phyloP scores from a whole-genome alignment of 2,797 vertebrate species.

The Pangasius djambal region DNA sequence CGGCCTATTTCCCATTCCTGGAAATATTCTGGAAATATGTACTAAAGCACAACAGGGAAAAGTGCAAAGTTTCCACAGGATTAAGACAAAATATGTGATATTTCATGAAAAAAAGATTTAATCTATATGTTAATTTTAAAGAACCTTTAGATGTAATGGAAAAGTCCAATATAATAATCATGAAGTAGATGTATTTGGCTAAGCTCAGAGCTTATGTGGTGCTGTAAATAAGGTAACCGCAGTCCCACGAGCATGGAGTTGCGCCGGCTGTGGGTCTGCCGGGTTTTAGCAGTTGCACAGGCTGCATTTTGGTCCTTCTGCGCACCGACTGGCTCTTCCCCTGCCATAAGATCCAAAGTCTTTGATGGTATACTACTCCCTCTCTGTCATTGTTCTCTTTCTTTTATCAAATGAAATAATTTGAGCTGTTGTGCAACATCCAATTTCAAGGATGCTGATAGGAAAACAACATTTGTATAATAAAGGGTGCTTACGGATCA shows the following conservation, averaged over 20 bases:
- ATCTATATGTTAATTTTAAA: conserved; percentile 39
- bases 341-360: conserved; percentile 10
- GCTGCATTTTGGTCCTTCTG: conserved; percentile 8
- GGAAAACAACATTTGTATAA: conserved; percentile 78
- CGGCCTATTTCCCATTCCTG: conserved; percentile 7
- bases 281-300: conserved; percentile 12
- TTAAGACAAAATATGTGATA: conserved; percentile 5
- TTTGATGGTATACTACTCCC: background rate
- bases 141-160: conserved; percentile 17
- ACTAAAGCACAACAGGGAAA: background rate
- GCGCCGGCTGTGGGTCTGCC: background rate
- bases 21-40: conserved; percentile 19
- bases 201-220: conserved; percentile 2
- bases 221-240: conserved; percentile 18
- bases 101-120: conserved; percentile 30
- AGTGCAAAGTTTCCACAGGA: background rate
- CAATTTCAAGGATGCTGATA: conserved; percentile 73
- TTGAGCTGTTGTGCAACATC: conserved; percentile 67
- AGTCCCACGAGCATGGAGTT: background rate
- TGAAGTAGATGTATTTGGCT: conserved; percentile 13
- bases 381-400: conserved; percentile 36
- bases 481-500: conserved; percentile 66
- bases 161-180: conserved; percentile 27
- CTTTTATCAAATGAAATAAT: conserved; percentile 55
- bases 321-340: background rate